Conservation (phyloP, 2,113 vertebrate genomes). For the Rhinopomastus cyanomelas region DNA sequence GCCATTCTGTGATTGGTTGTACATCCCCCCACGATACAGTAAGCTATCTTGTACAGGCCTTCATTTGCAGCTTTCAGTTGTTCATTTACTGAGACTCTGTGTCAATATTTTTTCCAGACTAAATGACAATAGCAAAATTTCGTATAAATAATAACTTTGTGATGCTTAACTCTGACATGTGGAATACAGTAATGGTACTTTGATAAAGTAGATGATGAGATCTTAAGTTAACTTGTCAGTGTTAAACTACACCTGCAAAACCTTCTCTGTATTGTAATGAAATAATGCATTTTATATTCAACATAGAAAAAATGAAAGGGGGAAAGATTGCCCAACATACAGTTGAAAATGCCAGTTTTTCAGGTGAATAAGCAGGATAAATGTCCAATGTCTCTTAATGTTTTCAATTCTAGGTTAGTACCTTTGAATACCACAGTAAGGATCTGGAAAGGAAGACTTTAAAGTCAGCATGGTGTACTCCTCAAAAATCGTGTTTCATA, state of each 20-base stretch:
- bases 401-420: neutral
- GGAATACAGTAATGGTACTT: neutral
- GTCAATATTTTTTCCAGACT: neutral
- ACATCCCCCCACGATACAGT: neutral
- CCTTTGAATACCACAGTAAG: neutral
- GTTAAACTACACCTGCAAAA: neutral
- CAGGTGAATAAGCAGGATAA: neutral
- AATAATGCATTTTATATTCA: neutral
- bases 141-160: neutral
- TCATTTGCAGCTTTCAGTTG: neutral
- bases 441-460: neutral
- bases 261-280: neutral
- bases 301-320: neutral
- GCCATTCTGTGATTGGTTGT: no score
- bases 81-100: neutral
- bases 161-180: neutral
- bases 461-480: neutral
- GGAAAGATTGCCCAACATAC: neutral
- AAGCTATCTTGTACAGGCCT: neutral
- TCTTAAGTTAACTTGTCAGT: neutral
- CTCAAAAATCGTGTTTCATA: neutral
- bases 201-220: neutral
- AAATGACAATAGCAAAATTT: neutral
- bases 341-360: neutral
- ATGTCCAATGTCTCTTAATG: neutral